These are phyloP conservation scores for Potamarius usumacintae DNA, from an alignment of 2,113 vertebrate genomes.

Conservation along the genomic window DNA sequence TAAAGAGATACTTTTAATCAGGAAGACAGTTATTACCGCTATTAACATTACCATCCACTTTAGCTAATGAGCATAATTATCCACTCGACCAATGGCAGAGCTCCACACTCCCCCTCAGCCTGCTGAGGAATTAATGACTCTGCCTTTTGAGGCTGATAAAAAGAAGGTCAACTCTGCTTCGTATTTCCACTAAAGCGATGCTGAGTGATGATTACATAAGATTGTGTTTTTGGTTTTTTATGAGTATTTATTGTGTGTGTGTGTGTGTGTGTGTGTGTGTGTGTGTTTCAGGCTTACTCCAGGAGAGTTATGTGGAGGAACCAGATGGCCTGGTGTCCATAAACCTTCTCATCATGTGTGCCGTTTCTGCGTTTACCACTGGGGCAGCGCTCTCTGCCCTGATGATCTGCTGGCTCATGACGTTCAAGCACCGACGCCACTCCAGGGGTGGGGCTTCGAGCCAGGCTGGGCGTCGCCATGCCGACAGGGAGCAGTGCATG, in stretches of 20 bases:
- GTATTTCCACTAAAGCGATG: constrained; percentile 38
- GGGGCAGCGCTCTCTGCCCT: constrained; percentile 90
- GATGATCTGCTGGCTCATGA: constrained; percentile 93
- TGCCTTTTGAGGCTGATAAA: constrained; percentile 42
- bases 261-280: background rate
- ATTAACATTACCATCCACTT: constrained; percentile 75
- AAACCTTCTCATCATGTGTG: constrained; percentile 90
- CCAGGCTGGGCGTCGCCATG: constrained; percentile 77
- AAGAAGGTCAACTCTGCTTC: constrained; percentile 47
- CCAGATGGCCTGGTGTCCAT: constrained; percentile 89
- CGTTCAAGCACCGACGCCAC: constrained; percentile 82
- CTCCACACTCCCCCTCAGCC: constrained; percentile 56
- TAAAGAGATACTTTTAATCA: constrained; percentile 67
- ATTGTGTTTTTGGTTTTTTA: constrained; percentile 7
- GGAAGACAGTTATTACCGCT: constrained; percentile 70
- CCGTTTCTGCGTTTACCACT: constrained; percentile 89
- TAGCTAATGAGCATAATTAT: constrained; percentile 75
- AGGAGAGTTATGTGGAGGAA: constrained; percentile 89
- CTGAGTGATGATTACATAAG: constrained; percentile 32
- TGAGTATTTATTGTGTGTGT: constrained; percentile 31
- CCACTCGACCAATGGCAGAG: constrained; percentile 52
- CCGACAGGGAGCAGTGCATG: constrained; percentile 86
- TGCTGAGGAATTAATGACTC: constrained; percentile 56
- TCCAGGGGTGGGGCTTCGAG: constrained; percentile 59
- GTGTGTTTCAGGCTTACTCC: constrained; percentile 75